Evolutionary conservation across 2,113 vertebrate genomes (phyloP), one percentile per base, ranked within the genome.

Genomic region (Lampris megalopsis): DNA sequence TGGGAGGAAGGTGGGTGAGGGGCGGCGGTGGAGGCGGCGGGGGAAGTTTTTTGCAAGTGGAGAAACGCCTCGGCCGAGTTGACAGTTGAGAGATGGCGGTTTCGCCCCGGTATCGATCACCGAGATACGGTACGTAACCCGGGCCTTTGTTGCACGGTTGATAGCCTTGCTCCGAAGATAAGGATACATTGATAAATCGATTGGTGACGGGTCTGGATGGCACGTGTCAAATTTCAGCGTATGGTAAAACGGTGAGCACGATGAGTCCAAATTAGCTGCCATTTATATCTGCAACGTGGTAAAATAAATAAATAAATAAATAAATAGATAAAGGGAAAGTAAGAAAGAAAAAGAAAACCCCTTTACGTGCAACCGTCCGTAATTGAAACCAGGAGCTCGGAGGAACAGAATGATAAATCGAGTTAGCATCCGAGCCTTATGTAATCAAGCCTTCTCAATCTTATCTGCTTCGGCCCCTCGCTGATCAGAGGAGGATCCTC

Each of bases 1-100:
- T 83, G 75, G 74, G 71, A 85, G 73, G 61, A 88, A 82, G 85
- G 70, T 90, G 84, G 81, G 85, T 70, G 69, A 85, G 84, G 77
- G 66, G 74, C 79, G 81, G 73, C 75, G 56, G 89, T 59, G 74
- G 80, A 75, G 86, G 77, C 24, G 24, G 24, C 24, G 24, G 24
- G 24, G 24, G 24, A 24, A 57, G 37, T 79, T 70, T 70, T 66
- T 68, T 38, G 10, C 54, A 50, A 71, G 9, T 64, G 67, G 50
- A 60, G n/a, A 41, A 10, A 37, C 49, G 76, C 58, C 47, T 3
- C 36, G 9, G 38, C 56, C 9, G 24, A 63, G 45, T n/a, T 63
- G 45, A 76, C 56, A 38, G 42, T 45, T 69, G 57, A 57, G 47
- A 82, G 57, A 68, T 58, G 1, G 43, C 13, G 45, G 5, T 4